Evolutionary conservation across 2,113 vertebrate species (phyloP).

Genomic region (Thinocorus orbignyianus): DNA sequence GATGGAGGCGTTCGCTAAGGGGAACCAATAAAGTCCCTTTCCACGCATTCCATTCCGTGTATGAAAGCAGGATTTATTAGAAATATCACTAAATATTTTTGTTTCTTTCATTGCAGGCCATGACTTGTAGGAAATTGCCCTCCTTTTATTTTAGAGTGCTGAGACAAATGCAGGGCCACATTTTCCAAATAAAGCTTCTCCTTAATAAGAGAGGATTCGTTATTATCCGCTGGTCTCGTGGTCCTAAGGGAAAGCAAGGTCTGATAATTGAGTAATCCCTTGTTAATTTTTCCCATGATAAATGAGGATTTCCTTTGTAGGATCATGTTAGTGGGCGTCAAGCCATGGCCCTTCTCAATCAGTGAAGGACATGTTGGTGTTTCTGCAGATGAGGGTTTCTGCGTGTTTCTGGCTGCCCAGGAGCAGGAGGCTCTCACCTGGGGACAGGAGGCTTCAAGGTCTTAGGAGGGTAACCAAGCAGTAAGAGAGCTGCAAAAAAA

Average conservation of each 20-base stretch:
- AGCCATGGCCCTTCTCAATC: neutral
- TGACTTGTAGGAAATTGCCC: neutral
- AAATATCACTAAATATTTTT: neutral
- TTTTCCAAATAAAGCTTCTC: neutral
- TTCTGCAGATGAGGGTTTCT: neutral
- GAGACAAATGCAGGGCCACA: neutral
- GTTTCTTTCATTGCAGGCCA: conserved; percentile 3
- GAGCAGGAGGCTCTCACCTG: neutral
- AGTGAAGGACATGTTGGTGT: accelerated
- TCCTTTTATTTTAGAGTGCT: neutral
- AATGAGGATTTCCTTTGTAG: neutral
- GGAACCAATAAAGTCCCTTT: conserved; percentile 12
- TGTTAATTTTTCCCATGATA: neutral
- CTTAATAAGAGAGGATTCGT: neutral
- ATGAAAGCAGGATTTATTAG: conserved; percentile 1
- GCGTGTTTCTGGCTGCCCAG: neutral
- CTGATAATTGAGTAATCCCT: neutral
- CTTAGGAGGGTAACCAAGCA: neutral
- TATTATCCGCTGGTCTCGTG: neutral
- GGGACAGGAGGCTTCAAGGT: accelerated
- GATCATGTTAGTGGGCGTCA: neutral
- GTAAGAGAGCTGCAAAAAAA: neutral
- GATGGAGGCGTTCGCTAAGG: neutral
- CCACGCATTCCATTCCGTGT: neutral
- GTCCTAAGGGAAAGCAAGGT: neutral